Base-by-base conservation (phyloP, 2,113 vertebrate genomes). In the Tetraodon nigroviridis region DNA sequence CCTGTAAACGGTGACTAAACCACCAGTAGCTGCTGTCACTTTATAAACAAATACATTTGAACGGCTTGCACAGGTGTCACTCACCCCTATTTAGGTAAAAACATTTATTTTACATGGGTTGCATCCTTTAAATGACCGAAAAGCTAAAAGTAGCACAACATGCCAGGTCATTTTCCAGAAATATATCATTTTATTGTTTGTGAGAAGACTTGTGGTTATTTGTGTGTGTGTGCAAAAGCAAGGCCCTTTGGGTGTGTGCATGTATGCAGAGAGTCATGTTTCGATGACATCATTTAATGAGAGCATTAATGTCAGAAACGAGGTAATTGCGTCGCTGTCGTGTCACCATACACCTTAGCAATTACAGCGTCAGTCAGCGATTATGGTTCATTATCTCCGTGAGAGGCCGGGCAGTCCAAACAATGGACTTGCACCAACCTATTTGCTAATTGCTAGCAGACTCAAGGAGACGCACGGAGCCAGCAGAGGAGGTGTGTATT, bases 231-330 rank as follows among this genome's bases (percentile, higher is more conserved):
- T 61, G 67, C 40, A 64, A 63, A 47, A 47, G 24, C 11, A 29
- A 12, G 37, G 10, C 29, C 18, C 19, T 19, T 13, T 67, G 66
- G 42, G 47, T 55, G 67, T 66, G 64, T 61, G 22, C 64, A 58
- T 79, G 64, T 76, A 58, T 40, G 57, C 58, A 69, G 50, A 29
- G 80, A 51, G 55, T 88, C 73, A 32, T 75, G 67, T 87, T 86
- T 87, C 79, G 64, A 81, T 87, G 84, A 88, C 83, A 81, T 86
- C 84, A 88, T 82, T 80, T 75, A 81, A 82, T 81, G 76, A 86
- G 76, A 73, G 75, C 84, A 82, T 62, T 80, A 74, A 81, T 84
- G 84, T 84, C 82, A 84, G 81, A 86, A 86, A 78, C 61, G 57
- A 65, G 72, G 71, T 88, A 85, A 87, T 87, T 84, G 76, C 61